phyloP scores from a whole-genome alignment of 2,797 vertebrate species.

The Enteromius afrohamiltoni region DNA sequence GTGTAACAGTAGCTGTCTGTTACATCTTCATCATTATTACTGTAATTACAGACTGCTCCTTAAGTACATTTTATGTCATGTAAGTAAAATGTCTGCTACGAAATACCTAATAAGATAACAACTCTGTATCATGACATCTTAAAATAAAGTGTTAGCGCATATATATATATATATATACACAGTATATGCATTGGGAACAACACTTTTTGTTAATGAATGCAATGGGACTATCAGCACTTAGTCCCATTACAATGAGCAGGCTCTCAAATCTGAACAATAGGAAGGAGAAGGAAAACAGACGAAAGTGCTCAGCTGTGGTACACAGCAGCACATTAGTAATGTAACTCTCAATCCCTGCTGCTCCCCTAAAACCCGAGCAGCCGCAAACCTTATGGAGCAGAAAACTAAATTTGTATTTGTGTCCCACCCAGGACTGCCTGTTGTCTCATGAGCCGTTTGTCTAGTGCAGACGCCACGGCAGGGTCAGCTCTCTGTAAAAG shows the following conservation, averaged over 20 bases:
- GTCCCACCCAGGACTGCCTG: slow-evolving; percentile 29
- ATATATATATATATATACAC: no score
- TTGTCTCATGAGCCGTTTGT: slow-evolving; percentile 18
- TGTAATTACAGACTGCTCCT: no score
- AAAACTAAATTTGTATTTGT: slow-evolving; percentile 37
- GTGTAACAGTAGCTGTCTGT: no score
- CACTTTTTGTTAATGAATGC: no score
- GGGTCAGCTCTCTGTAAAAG: slow-evolving; percentile 25
- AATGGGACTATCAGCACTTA: no score
- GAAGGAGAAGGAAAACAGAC: neutral
- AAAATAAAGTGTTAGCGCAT: no score
- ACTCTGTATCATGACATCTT: no score
- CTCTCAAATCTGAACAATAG: neutral
- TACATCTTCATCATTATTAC: no score
- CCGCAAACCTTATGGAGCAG: slow-evolving; percentile 38
- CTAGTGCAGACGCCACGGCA: slow-evolving; percentile 1
- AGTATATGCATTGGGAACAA: no score
- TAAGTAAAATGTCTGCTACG: no score
- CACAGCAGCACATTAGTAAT: slow-evolving; percentile 7
- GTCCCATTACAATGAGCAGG: neutral
- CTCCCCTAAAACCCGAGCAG: slow-evolving; percentile 19
- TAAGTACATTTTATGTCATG: no score
- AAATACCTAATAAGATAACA: no score
- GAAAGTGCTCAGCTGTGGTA: neutral
- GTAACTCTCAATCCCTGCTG: slow-evolving; percentile 19